Conservation (phyloP, 2,888 invertebrate species). For the Deilephila porcellus region DNA sequence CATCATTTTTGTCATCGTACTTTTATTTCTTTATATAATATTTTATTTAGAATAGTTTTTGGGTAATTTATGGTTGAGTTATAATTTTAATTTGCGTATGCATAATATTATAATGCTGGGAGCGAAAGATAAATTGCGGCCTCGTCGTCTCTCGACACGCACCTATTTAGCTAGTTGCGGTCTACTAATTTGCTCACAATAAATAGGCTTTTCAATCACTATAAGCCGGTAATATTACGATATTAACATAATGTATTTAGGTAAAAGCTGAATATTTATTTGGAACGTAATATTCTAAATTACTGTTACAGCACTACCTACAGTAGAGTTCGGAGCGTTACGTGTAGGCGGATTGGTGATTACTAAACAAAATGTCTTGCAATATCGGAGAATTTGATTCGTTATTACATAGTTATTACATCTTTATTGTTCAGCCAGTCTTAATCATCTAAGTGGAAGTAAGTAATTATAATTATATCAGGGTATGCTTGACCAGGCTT, state of each 20-base stretch:
- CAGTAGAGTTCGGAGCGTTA: not conserved
- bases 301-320: slow-evolving; percentile 8
- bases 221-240: slow-evolving; percentile 4
- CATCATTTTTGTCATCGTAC: not conserved
- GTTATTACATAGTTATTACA: no score
- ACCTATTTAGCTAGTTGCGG: slow-evolving; percentile 35
- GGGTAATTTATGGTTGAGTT: no score
- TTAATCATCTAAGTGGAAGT: no score
- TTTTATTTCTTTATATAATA: no score
- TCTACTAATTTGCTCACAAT: slow-evolving; percentile 37
- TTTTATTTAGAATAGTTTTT: no score
- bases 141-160: slow-evolving; percentile 40
- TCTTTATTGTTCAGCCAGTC: no score
- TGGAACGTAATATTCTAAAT: not conserved
- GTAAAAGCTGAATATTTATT: not conserved
- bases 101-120: slow-evolving; percentile 1
- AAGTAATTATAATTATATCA: no score
- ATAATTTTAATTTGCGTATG: no score
- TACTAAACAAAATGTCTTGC: not conserved
- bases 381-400: not conserved
- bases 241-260: slow-evolving; percentile 7
- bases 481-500: no score
- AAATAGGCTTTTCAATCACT: slow-evolving; percentile 33
- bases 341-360: not conserved
- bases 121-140: slow-evolving; percentile 33